These are phyloP conservation scores for Scotopteryx bipunctaria DNA, from an alignment of 2,888 invertebrate genomes.

Conservation along the genomic window DNA sequence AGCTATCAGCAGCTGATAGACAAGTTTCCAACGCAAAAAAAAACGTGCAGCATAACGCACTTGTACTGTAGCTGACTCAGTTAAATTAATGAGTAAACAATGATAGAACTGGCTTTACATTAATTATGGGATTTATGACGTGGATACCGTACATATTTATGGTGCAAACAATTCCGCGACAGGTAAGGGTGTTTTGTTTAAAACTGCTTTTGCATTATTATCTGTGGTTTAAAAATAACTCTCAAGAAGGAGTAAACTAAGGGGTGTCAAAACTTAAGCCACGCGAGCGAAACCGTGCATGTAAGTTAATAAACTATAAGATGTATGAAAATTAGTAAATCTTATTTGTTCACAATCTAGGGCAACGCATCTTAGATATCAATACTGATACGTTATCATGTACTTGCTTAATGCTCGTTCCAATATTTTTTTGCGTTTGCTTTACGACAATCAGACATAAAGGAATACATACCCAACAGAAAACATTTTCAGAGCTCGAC, in stretches of 20 bases:
- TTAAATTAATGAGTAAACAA: not conserved
- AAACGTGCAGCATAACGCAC: not conserved
- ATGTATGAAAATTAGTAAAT: too few relatives aligned
- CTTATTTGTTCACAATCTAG: conserved; percentile 32
- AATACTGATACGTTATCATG: conserved; percentile 19
- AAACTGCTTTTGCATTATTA: too few relatives aligned
- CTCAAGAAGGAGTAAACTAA: too few relatives aligned
- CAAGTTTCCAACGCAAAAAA: conserved; percentile 7
- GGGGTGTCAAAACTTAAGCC: too few relatives aligned
- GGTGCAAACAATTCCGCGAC: not conserved
- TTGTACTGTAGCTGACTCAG: conserved; percentile 8
- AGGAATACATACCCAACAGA: not conserved
- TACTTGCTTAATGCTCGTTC: not conserved
- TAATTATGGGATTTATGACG: not conserved
- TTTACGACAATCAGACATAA: too few relatives aligned
- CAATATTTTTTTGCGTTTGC: not conserved
- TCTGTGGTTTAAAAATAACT: too few relatives aligned
- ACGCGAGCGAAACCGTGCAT: too few relatives aligned
- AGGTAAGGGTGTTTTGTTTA: too few relatives aligned
- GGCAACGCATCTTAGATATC: conserved; percentile 29
- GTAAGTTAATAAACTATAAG: too few relatives aligned
- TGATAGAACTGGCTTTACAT: not conserved
- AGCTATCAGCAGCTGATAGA: conserved; percentile 12
- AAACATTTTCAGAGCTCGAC: not conserved
- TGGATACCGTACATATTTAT: not conserved